These are phyloP conservation scores for Notothenia coriiceps DNA, from an alignment of 2,113 vertebrate genomes.

Conservation along the genomic window DNA sequence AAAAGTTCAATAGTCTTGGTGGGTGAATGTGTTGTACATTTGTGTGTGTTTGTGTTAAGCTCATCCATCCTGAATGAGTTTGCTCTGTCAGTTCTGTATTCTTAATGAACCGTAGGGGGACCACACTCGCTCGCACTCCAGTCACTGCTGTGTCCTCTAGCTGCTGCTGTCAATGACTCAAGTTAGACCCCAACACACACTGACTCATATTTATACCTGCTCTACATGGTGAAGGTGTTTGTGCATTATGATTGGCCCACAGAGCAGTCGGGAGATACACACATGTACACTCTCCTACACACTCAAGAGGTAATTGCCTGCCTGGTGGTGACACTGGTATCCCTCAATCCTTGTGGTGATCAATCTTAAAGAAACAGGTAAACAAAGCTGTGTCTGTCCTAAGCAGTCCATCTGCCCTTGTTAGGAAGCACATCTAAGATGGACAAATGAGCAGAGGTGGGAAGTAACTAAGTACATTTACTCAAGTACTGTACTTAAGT, in stretches of 20 bases:
- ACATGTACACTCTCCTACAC: conserved; percentile 33
- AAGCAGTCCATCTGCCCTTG: conserved; percentile 66
- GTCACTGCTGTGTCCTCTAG: conserved; percentile 63
- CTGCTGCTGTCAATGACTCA: conserved; percentile 49
- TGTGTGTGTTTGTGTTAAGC: conserved; percentile 42
- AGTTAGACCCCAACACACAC: conserved; percentile 45
- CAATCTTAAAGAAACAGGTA: conserved; percentile 70
- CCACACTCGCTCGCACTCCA: conserved; percentile 50
- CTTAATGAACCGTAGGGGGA: conserved; percentile 73
- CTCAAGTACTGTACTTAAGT: too few relatives aligned
- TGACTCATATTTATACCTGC: conserved; percentile 37
- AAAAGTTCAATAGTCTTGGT: conserved; percentile 40
- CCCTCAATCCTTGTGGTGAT: conserved; percentile 69
- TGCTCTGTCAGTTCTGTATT: conserved; percentile 66
- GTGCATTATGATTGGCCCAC: conserved; percentile 35
- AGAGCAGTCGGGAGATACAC: conserved; percentile 33
- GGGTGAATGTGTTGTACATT: conserved; percentile 10
- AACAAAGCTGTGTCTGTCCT: conserved; percentile 64
- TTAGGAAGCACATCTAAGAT: conserved; percentile 53
- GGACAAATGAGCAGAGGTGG: conserved; percentile 28
- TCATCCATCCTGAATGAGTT: conserved; percentile 73
- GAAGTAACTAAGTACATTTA: too few relatives aligned
- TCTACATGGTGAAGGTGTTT: conserved; percentile 35
- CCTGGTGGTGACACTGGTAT: conserved; percentile 66
- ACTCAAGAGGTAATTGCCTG: conserved; percentile 63